Percentiles rank a stretch among this genome's conserved stretches.
Evolutionary conservation across 2,113 vertebrate genomes (phyloP).

Genomic region (Pelodiscus sinensis): DNA sequence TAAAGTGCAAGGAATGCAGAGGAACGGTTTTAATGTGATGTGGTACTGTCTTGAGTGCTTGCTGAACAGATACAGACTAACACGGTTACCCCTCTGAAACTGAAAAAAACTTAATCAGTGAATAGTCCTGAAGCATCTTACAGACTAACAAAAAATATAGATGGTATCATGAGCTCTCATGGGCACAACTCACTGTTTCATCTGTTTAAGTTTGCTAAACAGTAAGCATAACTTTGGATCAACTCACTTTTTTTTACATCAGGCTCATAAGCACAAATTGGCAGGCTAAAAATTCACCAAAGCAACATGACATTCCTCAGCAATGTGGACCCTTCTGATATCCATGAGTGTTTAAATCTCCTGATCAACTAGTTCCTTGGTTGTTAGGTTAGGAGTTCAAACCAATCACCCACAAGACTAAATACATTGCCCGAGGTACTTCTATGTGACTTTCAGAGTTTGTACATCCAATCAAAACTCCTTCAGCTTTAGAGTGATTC

Average conservation of each 20-base stretch:
- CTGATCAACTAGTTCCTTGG: not conserved
- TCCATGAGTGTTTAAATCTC: not conserved
- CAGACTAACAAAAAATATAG: no score
- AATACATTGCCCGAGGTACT: not conserved
- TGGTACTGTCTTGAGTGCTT: not conserved
- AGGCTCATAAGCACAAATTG: not conserved
- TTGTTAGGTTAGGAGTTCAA: not conserved
- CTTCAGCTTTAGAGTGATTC: not conserved
- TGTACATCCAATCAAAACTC: not conserved
- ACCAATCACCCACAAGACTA: not conserved
- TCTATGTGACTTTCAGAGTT: not conserved
- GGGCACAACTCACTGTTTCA: no score
- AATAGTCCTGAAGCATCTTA: no score
- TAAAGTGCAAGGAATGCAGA: not conserved
- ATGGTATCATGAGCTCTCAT: no score
- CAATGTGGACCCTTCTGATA: not conserved
- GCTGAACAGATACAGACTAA: not conserved
- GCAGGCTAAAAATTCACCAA: not conserved
- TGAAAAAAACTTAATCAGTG: no score
- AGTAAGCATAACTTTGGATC: fast-evolving
- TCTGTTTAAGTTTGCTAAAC: not conserved
- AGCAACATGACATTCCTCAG: not conserved
- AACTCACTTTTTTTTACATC: not conserved
- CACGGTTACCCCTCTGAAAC: no score
- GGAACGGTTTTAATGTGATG: not conserved